Percentiles rank a stretch among this genome's conserved stretches.
These are phyloP conservation scores for Dromococcyx pavoninus DNA, from an alignment of 2,797 vertebrate species.

Conservation along the genomic window DNA sequence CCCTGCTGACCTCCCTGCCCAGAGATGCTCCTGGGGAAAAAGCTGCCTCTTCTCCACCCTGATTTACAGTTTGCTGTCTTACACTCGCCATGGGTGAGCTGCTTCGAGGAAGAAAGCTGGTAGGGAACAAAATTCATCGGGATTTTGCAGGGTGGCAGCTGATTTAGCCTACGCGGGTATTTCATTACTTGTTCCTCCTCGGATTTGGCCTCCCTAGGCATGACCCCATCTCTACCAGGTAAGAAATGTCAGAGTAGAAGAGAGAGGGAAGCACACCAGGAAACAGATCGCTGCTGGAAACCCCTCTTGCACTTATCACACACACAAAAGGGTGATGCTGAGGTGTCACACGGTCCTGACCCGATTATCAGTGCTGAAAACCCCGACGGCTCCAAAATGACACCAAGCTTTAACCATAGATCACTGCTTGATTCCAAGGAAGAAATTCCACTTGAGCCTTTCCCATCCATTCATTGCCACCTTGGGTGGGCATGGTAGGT, in stretches of 20 bases:
- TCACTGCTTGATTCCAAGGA: neutral
- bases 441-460: neutral
- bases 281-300: neutral
- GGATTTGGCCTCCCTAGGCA: neutral
- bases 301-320: neutral
- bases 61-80: neutral
- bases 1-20: neutral
- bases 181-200: neutral
- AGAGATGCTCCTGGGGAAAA: rapidly evolving
- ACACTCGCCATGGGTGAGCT: rapidly evolving
- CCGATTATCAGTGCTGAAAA: neutral
- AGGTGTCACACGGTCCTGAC: neutral
- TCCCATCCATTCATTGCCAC: neutral
- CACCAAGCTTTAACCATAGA: neutral
- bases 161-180: neutral
- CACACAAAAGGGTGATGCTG: rapidly evolving
- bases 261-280: neutral
- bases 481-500: rapidly evolving
- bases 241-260: neutral
- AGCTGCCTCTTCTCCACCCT: neutral
- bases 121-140: neutral
- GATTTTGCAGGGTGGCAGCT: neutral
- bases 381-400: neutral
- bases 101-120: neutral
- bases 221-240: too few relatives aligned